Base-by-base conservation (phyloP, 2,888 invertebrate species). In the Drosophila atripex region DNA sequence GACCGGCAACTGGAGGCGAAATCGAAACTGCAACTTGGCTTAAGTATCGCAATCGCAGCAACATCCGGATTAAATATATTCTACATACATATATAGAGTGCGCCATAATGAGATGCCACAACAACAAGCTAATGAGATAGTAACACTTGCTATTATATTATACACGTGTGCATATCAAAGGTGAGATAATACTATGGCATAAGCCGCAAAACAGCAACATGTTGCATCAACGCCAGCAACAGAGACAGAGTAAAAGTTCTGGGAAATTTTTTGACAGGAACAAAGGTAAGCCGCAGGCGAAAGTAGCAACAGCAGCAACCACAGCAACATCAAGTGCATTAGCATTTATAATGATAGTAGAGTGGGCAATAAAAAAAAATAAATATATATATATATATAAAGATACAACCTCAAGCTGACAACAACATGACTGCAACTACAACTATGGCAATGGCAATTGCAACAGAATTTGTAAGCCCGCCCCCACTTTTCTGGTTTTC, bases 11-110 rank as follows among this genome's bases (percentile, higher is more conserved):
- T 60, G 66, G 57, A 66, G 65, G 41, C 49, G 50, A 60, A 58
- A 53, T 58, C 28, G 56, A 66, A 73, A 73, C 65, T 61, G 54
- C 60, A 71, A 55, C 61, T n/a, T n/a, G n/a, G n/a, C n/a, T 61
- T 23, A 32, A 25, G 49, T 49, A 43, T 57, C 41, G 30, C 28
- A 39, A 43, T 35, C 28, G 32, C 46, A 59, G 21, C 53, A 53
- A 49, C 23, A 55, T 43, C 21, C 43, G 21, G 21, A 23, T 18
- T 68, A 30, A 30, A 49, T 51, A 51, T 54, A 32, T 11, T 41
- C 23, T 12, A 12, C 2, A 23, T 4, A 23, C 4, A n/a, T 14
- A 11, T 16, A 16, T 11, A 38, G 21, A 55, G n/a, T 47, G 35
- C 45, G 38, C 16, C 52, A 25, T 47, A 30, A 49, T 52, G 50